Base-by-base conservation (phyloP, 2,797 vertebrate species). In the Yasuhikotakia modesta region DNA sequence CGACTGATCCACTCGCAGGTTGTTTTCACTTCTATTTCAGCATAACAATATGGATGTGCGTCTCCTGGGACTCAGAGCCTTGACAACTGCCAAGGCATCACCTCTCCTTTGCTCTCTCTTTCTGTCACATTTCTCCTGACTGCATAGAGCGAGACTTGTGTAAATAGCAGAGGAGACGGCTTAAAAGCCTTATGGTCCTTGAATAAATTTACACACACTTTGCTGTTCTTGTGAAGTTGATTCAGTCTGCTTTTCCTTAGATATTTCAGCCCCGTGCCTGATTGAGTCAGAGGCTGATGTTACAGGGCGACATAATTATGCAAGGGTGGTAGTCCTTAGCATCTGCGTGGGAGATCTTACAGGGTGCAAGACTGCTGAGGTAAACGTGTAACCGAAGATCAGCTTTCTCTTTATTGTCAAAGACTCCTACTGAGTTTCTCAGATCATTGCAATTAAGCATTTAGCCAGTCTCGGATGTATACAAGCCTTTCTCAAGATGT, bases 121-220 rank as follows among this genome's bases (percentile, higher is more conserved):
- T 72, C 7, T 82, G 32, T 79, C 73, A 76, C 19, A 16, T n/a
- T 70, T 68, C 17, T 60, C 43, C 70, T 69, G 21, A 65, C 73
- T 58, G 50, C 52, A 11, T 50, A 35, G 43, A 46, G 69, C 8
- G 78, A 75, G 76, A 76, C 52, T 65, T 76, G 68, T 76, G 75
- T 83, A 82, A 81, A 81, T 83, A 81, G 73, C 74, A 76, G 72
- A 53, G 76, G 70, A 81, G 50, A 76, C 46, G 69, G 64, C 79
- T 82, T 73, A 76, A 82, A 79, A 70, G 79, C 43, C 64, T 79
- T 77, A 76, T 81, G 76, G 79, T 52, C 76, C 30, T 35, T 81
- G 81, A 83, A 83, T 82, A 79, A 63, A 81, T 83, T 77, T 73
- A 83, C 79, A 81, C 72, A 43, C 39, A 76, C 52, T 81, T 80